Base-by-base conservation (phyloP, 2,888 invertebrate species). In the Tyria jacobaeae region DNA sequence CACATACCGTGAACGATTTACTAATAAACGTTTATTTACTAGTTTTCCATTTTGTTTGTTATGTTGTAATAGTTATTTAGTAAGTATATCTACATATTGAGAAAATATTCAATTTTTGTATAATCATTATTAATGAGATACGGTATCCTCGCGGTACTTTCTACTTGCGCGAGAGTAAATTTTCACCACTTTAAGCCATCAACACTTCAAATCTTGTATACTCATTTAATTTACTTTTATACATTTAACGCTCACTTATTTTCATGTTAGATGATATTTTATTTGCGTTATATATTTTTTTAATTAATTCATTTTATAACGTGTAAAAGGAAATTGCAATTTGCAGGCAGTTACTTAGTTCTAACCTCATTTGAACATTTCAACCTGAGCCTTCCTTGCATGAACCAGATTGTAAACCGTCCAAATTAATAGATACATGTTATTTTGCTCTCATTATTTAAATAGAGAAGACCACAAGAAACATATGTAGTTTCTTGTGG, bases 91-190 rank as follows among this genome's bases (percentile, higher is more conserved):
- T 9, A 44, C 49, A 21, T 15, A 47, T n/a, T 25, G 7, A 57
- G 65, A 67, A 75, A 70, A 76, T 75, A 75, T 79, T 51, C 66
- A 68, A 71, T 71, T 76, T 76, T 76, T 74, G 68, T 75, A 79
- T 80, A 78, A 79, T 81, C 76, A 74, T 76, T 72, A 69, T 79
- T 81, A 81, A 81, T 76, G 76, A 81, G 77, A 75, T 70, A 78
- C 70, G 63, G 66, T 79, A 75, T 82, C 82, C 81, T 83, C 81
- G 66, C 64, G 56, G 71, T 73, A 80, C 86, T 88, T 88, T 87
- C 87, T 83, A 84, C 76, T 44, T 63, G 57, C 69, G 70, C 76
- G 79, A 80, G 82, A 82, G 75, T 73, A 60, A 76, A 84, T 86
- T 86, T 85, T 79, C 80, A 81, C 76, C 69, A 76, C 78, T 75